Base-by-base conservation (phyloP, 2,888 invertebrate genomes). In the Volucella zonaria region DNA sequence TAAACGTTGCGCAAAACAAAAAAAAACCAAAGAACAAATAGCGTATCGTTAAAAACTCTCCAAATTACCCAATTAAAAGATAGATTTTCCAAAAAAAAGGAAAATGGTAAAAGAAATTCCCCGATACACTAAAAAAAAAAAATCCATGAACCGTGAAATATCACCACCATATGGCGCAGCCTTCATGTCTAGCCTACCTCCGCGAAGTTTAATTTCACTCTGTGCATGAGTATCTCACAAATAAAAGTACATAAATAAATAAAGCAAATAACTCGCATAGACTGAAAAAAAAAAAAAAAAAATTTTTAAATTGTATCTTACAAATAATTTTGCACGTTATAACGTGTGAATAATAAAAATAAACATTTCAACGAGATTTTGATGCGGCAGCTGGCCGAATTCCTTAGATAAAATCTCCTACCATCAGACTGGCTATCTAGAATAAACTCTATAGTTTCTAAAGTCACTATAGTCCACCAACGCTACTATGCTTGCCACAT, bases 121-220 rank as follows among this genome's bases (percentile, higher is more conserved):
- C 45, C 15, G 18, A 51, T 51, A 66, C 12, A 49, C 59, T 67
- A 31, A 49, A 52, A 47, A 54, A 52, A 47, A 54, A 15, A 42
- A 42, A 52, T 70, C 31, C 31, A 31, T 31, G 31, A 31, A 31
- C 31, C 6, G 31, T 81, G 70, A 81, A 61, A 73, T 77, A 82
- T 77, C 67, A 77, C 73, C 71, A 49, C 67, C 77, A 82, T 73
- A 71, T 77, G 82, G 66, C 45, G 42, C 12, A 40, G 12, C 49
- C 14, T n/a, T 1, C 12, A 14, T 68, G 45, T 56, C 56, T 52
- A 66, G 56, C 66, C 75, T 58, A 66, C 47, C 49, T 66, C 49
- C 23, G 11, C 10, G n/a, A 40, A 1, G 40, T 56, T 6, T 42
- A 49, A 23, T 23, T 43, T 43, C 45, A 47, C 14, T 15, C 10